Conservation (phyloP, 2,888 invertebrate genomes). For the Metellina segmentata region DNA sequence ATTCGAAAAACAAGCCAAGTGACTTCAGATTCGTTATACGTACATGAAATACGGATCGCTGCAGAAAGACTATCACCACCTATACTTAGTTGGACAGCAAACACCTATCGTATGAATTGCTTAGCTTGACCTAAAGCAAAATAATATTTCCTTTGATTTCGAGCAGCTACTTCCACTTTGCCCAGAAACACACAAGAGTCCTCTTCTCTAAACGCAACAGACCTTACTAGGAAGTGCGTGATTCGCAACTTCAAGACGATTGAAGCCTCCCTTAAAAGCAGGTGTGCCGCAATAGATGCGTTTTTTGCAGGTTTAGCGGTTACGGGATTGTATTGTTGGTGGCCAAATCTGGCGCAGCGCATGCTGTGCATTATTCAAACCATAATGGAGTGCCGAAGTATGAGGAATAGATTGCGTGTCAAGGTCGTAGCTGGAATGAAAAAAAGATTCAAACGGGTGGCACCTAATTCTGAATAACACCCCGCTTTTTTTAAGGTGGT, state of each 20-base stretch:
- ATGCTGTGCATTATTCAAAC: neutral
- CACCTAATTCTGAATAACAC: neutral
- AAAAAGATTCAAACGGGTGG: neutral
- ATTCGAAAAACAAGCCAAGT: too few species aligned
- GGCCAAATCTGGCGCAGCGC: neutral
- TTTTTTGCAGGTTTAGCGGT: slow-evolving; percentile 13
- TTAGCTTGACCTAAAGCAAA: too few species aligned
- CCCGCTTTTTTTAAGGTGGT: neutral
- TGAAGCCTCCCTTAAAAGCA: slow-evolving; percentile 4
- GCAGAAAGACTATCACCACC: too few species aligned
- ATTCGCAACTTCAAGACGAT: neutral
- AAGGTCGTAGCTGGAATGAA: slow-evolving; percentile 7
- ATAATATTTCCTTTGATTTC: too few species aligned
- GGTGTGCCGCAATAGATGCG: neutral
- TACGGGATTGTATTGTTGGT: slow-evolving; percentile 10
- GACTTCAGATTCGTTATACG: too few species aligned
- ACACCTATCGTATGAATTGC: too few species aligned
- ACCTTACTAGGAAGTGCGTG: neutral
- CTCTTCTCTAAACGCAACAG: neutral
- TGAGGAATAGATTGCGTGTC: neutral
- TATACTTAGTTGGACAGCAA: too few species aligned
- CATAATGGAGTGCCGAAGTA: neutral
- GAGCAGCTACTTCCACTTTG: too few species aligned
- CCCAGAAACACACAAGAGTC: too few species aligned
- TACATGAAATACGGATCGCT: too few species aligned